phyloP scores from a whole-genome alignment of 2,113 vertebrate species.

The Myotis yumanensis region DNA sequence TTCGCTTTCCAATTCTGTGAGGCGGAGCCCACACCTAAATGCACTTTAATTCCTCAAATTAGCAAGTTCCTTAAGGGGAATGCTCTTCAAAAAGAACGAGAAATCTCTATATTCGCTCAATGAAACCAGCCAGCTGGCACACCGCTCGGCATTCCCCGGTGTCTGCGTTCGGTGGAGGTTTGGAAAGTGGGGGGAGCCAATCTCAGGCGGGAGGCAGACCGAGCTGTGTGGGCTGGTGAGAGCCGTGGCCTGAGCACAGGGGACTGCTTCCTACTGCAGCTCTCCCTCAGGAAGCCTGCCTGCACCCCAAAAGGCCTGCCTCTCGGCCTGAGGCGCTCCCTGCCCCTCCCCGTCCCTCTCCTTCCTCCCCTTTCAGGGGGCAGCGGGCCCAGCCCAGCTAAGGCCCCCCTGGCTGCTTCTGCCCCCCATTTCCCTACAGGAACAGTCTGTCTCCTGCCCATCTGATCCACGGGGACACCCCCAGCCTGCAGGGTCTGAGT shows the following conservation, averaged over 20 bases:
- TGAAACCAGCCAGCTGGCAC: slow-evolving; percentile 40
- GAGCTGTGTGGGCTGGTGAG: not conserved
- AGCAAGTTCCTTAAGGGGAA: slow-evolving; percentile 53
- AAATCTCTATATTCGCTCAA: not conserved
- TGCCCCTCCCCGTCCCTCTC: not conserved
- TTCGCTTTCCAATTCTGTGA: slow-evolving; percentile 25
- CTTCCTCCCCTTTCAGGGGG: not conserved
- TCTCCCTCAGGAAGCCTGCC: slow-evolving; percentile 55
- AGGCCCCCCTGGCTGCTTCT: not conserved
- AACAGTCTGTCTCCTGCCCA: not conserved
- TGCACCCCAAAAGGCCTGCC: not conserved
- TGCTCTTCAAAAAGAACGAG: slow-evolving; percentile 42
- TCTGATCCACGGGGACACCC: not conserved
- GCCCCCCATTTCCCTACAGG: too few relatives aligned
- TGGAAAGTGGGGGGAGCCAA: not conserved
- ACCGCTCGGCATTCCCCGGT: slow-evolving; percentile 8
- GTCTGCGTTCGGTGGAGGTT: not conserved
- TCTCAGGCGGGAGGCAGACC: not conserved
- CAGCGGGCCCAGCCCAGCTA: not conserved
- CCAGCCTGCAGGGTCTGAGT: not conserved
- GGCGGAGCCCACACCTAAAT: not conserved
- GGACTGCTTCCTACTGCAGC: slow-evolving; percentile 37
- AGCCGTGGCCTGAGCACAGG: not conserved
- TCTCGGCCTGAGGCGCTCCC: not conserved
- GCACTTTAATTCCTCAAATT: slow-evolving; percentile 41